Percentiles rank a stretch among this genome's conserved stretches.
phyloP scores from a whole-genome alignment of 2,797 vertebrate species.

The Staurois parvus region DNA sequence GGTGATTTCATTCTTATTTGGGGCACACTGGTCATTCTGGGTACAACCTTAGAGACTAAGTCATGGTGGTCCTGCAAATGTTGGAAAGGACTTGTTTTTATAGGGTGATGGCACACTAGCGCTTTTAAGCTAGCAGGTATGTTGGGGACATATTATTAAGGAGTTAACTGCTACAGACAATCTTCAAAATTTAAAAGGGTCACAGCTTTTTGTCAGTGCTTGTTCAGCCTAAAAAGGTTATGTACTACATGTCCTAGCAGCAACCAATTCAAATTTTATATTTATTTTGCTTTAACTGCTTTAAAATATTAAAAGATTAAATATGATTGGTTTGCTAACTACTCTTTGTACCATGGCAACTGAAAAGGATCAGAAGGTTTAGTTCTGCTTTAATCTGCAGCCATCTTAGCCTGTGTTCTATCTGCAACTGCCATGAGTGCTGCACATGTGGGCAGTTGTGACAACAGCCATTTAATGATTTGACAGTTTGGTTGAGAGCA shows the following conservation, averaged over 20 bases:
- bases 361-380: no score
- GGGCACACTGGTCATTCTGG: background rate
- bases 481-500: no score
- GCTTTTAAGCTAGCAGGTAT: background rate
- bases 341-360: background rate
- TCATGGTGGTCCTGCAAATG: background rate
- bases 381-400: no score
- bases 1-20: conserved; percentile 19
- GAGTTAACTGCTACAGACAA: background rate
- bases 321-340: background rate
- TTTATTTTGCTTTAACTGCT: background rate
- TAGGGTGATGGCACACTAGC: background rate
- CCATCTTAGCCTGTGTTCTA: no score
- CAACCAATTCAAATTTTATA: background rate
- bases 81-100: background rate
- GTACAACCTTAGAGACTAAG: background rate
- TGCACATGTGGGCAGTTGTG: no score
- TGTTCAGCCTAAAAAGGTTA: background rate
- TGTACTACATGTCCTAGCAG: background rate
- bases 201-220: background rate
- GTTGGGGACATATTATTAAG: background rate
- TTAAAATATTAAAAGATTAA: background rate
- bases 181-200: background rate
- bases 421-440: no score
- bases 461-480: no score